phyloP scores from a whole-genome alignment of 2,113 vertebrate species.

The Brachypteracias leptosomus region DNA sequence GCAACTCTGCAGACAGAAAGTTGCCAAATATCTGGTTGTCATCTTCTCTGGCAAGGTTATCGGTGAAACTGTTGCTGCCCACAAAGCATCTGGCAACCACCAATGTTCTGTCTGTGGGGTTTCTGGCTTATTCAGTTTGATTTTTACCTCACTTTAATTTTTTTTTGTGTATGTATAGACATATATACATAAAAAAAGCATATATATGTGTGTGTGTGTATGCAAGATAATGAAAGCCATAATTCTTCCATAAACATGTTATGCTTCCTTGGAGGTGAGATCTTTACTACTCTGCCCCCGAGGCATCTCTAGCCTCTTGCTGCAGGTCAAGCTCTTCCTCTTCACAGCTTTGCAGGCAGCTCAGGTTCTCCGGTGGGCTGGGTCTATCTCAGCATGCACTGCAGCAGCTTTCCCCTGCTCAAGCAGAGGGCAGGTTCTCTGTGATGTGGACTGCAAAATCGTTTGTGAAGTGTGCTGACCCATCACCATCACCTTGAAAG shows the following conservation, averaged over 20 bases:
- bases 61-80: not conserved
- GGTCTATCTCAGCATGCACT: not conserved
- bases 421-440: not conserved
- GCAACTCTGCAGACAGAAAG: not conserved
- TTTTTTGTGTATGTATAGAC: rapidly evolving
- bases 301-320: not conserved
- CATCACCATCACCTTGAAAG: not conserved
- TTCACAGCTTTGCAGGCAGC: not conserved
- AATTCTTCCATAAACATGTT: not conserved
- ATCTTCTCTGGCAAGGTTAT: not conserved
- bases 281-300: not conserved
- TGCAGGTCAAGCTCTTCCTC: not conserved
- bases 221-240: not conserved
- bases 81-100: not conserved
- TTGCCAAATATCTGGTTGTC: not conserved
- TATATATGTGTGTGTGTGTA: not conserved
- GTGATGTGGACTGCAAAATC: not conserved
- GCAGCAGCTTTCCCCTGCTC: not conserved
- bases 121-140: not conserved
- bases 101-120: not conserved
- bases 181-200: not conserved
- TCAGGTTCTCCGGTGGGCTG: not conserved
- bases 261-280: not conserved
- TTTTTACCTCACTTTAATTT: not conserved
- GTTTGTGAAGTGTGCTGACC: constrained; percentile 12